These are phyloP conservation scores for Colletes collaris DNA, from an alignment of 2,888 invertebrate genomes.

Conservation along the genomic window DNA sequence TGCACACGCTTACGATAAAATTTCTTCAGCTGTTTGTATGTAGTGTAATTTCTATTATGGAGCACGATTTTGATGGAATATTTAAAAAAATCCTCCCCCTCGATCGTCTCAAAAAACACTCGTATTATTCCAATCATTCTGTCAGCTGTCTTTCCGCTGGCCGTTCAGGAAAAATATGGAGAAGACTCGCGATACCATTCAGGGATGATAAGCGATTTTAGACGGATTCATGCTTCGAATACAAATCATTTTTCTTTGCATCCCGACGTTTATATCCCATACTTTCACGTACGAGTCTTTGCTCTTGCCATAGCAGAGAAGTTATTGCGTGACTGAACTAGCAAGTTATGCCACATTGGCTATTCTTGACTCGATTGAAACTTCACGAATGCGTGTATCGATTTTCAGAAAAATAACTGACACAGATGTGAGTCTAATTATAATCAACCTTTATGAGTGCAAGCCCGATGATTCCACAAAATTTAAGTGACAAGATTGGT, in stretches of 20 bases:
- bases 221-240: conserved; percentile 37
- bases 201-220: conserved; percentile 24
- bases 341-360: neutral
- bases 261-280: conserved; percentile 13
- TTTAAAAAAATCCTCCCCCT: neutral
- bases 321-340: conserved; percentile 26
- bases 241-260: conserved; percentile 34
- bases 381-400: no score
- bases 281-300: conserved; percentile 8
- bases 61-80: neutral
- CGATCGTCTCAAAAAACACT: neutral
- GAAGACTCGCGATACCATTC: conserved; percentile 1
- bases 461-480: no score
- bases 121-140: conserved; percentile 20
- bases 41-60: neutral
- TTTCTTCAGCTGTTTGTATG: neutral
- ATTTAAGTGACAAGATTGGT: no score
- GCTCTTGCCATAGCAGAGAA: neutral
- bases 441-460: no score
- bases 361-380: neutral
- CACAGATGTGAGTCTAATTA: no score
- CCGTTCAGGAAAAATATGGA: conserved; percentile 7
- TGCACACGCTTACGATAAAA: neutral
- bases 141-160: neutral
- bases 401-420: no score